Conservation (phyloP, 2,888 invertebrate species). For the Hydrotaea cyrtoneurina region DNA sequence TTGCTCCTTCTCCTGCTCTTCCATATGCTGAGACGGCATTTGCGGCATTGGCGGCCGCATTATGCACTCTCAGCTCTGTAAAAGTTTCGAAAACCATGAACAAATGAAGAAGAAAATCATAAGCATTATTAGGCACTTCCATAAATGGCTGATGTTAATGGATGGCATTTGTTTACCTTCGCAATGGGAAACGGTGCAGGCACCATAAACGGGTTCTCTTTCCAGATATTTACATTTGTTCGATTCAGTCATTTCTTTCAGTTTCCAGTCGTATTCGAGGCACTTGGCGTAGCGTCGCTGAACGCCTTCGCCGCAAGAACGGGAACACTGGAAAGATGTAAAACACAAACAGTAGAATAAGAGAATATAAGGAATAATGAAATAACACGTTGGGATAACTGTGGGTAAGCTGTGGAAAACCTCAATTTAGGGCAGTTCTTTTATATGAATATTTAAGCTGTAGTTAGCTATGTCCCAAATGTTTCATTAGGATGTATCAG, state of each 20-base stretch:
- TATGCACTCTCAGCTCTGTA: conserved; percentile 55
- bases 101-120: conserved; percentile 64
- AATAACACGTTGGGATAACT: not conserved
- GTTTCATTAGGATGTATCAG: too few relatives aligned
- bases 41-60: conserved; percentile 21
- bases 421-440: too few relatives aligned
- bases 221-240: conserved; percentile 81
- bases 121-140: conserved; percentile 64
- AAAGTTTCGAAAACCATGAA: conserved; percentile 63
- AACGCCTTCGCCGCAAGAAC: conserved; percentile 82
- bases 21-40: conserved; percentile 16
- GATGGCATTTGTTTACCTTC: conserved; percentile 72
- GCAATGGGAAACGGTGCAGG: conserved; percentile 82
- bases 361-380: not conserved
- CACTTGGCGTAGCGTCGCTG: conserved; percentile 83
- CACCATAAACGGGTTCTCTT: conserved; percentile 80
- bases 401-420: too few relatives aligned
- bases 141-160: conserved; percentile 55
- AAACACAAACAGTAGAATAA: conserved; percentile 15
- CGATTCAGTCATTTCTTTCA: conserved; percentile 79
- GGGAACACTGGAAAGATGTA: conserved; percentile 81
- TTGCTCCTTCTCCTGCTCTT: not conserved
- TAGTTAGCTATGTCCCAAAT: too few relatives aligned
- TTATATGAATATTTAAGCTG: too few relatives aligned
- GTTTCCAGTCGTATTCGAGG: conserved; percentile 78